phyloP scores from a whole-genome alignment of 23 tunicate genomes.

The Trididemnum nubilum region DNA sequence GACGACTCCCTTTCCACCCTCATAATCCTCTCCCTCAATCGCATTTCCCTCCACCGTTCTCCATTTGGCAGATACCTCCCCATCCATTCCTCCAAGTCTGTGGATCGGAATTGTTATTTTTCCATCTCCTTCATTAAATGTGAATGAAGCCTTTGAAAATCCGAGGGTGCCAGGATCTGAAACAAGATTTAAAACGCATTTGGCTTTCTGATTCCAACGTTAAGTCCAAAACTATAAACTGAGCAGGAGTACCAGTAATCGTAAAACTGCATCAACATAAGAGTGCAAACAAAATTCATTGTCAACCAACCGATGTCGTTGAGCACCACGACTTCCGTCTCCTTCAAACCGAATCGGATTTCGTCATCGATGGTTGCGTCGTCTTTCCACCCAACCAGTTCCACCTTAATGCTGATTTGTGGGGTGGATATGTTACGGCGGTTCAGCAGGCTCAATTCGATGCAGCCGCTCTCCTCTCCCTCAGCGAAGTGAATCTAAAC shows the following conservation, averaged over 20 bases:
- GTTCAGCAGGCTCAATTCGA: conserved; percentile 50
- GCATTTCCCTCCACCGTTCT: conserved; percentile 79
- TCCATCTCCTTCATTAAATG: conserved; percentile 78
- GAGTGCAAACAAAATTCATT: no score
- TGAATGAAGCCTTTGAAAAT: conserved; percentile 82
- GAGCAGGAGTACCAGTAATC: no score
- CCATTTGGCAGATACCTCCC: conserved; percentile 78
- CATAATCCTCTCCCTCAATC: conserved; percentile 53
- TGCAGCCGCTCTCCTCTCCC: conserved; percentile 55
- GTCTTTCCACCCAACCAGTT: conserved; percentile 44
- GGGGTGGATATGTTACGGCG: conserved; percentile 21
- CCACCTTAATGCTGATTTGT: conserved; percentile 50
- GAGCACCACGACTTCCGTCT: conserved; percentile 78
- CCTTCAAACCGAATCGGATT: conserved; percentile 55
- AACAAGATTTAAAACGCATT: no score
- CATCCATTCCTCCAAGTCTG: conserved; percentile 95
- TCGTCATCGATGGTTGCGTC: conserved; percentile 27
- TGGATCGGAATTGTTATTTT: conserved; percentile 57
- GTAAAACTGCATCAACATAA: no score
- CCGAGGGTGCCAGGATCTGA: conserved; percentile 96
- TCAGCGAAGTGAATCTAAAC: conserved; percentile 59
- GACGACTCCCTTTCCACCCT: conserved; percentile 66
- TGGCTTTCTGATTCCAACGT: no score
- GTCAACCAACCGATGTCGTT: conserved; percentile 92
- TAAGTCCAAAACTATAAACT: no score